These are phyloP conservation scores for Orussus abietinus DNA, from an alignment of 1,140 invertebrate genomes.

Conservation along the genomic window DNA sequence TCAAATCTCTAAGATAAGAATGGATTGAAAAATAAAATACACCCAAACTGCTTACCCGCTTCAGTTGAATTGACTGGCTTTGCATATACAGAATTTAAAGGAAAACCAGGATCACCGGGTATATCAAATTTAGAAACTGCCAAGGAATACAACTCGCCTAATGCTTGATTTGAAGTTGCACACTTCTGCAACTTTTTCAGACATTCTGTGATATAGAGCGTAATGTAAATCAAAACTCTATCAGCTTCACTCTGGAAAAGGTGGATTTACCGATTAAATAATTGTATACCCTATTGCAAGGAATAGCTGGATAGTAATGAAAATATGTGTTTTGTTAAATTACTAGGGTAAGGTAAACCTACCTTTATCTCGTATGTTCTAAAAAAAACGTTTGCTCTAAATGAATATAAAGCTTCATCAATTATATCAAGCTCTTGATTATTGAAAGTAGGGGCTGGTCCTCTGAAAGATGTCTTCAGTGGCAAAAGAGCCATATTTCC, in stretches of 20 bases:
- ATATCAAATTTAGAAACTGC: conserved; percentile 95
- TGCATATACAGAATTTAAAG: conserved; percentile 95
- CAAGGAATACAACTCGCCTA: conserved; percentile 94
- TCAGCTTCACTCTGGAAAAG: conserved; percentile 84
- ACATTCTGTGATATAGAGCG: conserved; percentile 98
- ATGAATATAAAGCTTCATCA: conserved; percentile 95
- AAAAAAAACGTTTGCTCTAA: conserved; percentile 99
- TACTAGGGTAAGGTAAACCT: conserved; percentile 19
- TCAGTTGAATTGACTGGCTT: conserved; percentile 77
- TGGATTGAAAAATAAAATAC: too few relatives aligned
- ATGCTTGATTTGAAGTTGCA: conserved; percentile 80
- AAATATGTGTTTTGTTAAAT: conserved; percentile 6
- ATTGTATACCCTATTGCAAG: neutral
- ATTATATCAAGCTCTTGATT: conserved; percentile 85
- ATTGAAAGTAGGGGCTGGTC: conserved; percentile 73
- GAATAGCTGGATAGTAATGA: conserved; percentile 1
- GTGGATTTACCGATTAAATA: conserved; percentile 7
- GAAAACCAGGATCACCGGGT: conserved; percentile 93
- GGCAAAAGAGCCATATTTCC: conserved; percentile 93
- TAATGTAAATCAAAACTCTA: conserved; percentile 95
- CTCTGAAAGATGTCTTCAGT: conserved; percentile 79
- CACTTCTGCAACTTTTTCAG: conserved; percentile 92
- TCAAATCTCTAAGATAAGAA: too few relatives aligned
- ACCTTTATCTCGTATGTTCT: conserved; percentile 98
- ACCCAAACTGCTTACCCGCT: conserved; percentile 62